Evolutionary conservation across 1,140 invertebrate genomes (phyloP).

Genomic region (Halictus rubicundus): DNA sequence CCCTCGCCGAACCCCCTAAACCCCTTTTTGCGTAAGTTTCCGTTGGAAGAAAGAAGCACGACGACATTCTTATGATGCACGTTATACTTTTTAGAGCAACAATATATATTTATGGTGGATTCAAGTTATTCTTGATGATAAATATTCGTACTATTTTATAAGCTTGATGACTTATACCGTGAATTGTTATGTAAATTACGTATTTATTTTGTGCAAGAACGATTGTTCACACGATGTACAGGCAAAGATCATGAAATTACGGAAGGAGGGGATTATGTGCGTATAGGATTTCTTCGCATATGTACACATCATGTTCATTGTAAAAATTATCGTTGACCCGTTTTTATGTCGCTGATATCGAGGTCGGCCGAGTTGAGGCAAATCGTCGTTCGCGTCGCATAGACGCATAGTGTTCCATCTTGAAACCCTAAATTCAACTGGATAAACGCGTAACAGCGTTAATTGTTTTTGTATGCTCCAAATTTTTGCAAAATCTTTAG

Average conservation of each 20-base stretch:
- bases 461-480: no score
- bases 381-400: slow-evolving; percentile 20
- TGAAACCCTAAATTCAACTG: no score
- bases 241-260: slow-evolving; percentile 16
- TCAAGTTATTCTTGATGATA: not conserved
- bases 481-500: no score
- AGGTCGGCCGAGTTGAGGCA: slow-evolving; percentile 26
- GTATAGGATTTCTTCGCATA: slow-evolving; percentile 19
- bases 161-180: slow-evolving; percentile 7
- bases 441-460: no score
- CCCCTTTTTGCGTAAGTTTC: slow-evolving; percentile 12
- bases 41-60: not conserved
- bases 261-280: not conserved
- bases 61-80: not conserved
- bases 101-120: slow-evolving; percentile 6
- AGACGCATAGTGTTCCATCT: not conserved
- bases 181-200: slow-evolving; percentile 2
- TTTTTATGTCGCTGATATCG: slow-evolving; percentile 54
- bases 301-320: slow-evolving; percentile 42
- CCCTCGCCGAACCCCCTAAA: not conserved
- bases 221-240: slow-evolving; percentile 1
- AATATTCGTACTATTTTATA: slow-evolving; percentile 20
- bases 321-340: slow-evolving; percentile 53
- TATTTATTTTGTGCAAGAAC: slow-evolving; percentile 18
- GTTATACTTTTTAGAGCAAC: slow-evolving; percentile 7